Evolutionary conservation across 1,140 invertebrate species (phyloP), one percentile per base, ranked within the genome.

Genomic region (Drosophila funebris): DNA sequence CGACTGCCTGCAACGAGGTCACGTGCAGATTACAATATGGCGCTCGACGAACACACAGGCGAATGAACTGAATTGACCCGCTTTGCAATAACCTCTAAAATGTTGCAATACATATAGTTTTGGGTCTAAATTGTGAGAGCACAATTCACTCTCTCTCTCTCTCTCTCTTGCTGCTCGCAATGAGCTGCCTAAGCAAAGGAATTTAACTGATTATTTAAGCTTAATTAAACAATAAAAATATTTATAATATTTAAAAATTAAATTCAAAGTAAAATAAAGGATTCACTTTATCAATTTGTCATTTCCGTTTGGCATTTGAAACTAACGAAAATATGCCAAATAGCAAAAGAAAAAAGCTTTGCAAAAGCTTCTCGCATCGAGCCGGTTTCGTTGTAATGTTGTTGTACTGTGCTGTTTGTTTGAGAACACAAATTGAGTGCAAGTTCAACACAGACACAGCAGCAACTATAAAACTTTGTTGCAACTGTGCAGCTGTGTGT

Each of bases 51-150:
- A 69, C 44, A 29, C 44, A 67, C 70, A 77, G 80, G 88, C 88
- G 88, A 90, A 90, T 88, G 88, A 88, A 90, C 88, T 90, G 78
- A 88, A 82, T 90, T 88, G 83, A 90, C 88, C 88, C 75, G 88
- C 83, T 90, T 90, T 73, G 78, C 11, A 58, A 73, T 85, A 84
- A 90, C 88, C 88, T 90, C 83, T 90, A 89, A 85, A 83, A 78
- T 69, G 36, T 56, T 24, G 14, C 27, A 39, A 27, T n/a, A n/a
- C n/a, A n/a, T n/a, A 29, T 11, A 29, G 44, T 27, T 27, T 27
- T 27, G 33, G 6, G 33, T 1, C 9, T 36, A 36, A n/a, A n/a
- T 7, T 14, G 48, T 7, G 24, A 24, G 24, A 14, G 46, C 11
- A 3, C 24, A 50, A 27, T 4, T 36, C n/a, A 1, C 31, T 37